Conservation (phyloP, 30 jellyfish, hydroid and myxozoan species). For the Rhopilema esculentum region DNA sequence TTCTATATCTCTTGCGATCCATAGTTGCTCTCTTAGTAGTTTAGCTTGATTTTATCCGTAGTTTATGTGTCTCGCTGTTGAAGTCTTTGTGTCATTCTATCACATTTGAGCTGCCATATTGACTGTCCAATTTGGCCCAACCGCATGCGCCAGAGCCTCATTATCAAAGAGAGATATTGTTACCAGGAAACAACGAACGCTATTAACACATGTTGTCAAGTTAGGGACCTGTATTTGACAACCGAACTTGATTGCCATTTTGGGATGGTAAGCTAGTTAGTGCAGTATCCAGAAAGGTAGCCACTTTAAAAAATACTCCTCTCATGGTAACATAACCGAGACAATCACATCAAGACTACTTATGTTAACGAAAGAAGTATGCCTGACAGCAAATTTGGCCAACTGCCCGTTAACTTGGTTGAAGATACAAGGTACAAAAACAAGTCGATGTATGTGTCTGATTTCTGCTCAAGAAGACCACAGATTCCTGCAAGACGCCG, state of each 20-base stretch:
- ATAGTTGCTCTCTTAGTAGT: neutral
- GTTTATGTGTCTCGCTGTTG: too few species aligned
- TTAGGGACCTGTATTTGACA: neutral
- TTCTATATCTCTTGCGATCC: slow-evolving; percentile 59
- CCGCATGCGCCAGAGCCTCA: slow-evolving; percentile 7
- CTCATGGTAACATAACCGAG: neutral
- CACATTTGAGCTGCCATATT: too few species aligned
- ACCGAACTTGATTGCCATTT: neutral
- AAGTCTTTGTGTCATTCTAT: too few species aligned
- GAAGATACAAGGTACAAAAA: slow-evolving; percentile 31
- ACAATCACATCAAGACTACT: too few species aligned
- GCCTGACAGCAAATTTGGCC: slow-evolving; percentile 43
- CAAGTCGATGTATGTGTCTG: slow-evolving; percentile 49
- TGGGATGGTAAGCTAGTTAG: neutral
- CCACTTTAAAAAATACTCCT: neutral
- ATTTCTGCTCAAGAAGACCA: slow-evolving; percentile 37
- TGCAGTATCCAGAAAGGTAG: neutral
- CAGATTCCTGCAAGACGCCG: slow-evolving; percentile 32
- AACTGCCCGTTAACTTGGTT: slow-evolving; percentile 36
- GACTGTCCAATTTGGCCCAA: neutral
- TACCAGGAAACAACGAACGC: slow-evolving; percentile 30
- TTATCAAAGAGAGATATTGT: slow-evolving; percentile 8
- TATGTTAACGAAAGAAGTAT: neutral
- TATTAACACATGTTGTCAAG: slow-evolving; percentile 15
- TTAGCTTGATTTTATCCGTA: neutral